Evolutionary conservation across 2,113 vertebrate genomes (phyloP), one percentile per base, ranked within the genome.

Genomic region (Hipposideros armiger): DNA sequence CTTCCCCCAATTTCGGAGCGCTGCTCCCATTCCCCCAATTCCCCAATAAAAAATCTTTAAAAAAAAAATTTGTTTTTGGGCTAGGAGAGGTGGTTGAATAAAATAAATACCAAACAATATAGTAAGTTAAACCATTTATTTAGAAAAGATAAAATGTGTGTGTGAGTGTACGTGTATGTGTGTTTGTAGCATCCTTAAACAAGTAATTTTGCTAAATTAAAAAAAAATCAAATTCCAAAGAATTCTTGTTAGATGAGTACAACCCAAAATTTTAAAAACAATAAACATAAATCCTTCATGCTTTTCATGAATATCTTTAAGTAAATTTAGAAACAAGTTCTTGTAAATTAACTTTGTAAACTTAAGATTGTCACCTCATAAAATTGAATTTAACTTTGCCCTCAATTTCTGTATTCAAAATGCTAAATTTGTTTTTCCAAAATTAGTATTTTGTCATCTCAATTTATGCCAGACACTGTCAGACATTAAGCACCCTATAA

Each of bases 271-370:
- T 93, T 93, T 85, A 85, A n/a, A 92, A 90, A 93, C 0, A 91
- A 87, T 72, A 85, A 87, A 94, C 15, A 62, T 67, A 94, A 93
- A 62, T 4, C 15, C n/a, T 76, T 91, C 40, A 45, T 16, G 77
- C 20, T 92, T 94, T 47, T 7, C 20, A 95, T 8, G 24, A 91
- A 84, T 54, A 86, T 19, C n/a, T 72, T 92, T 76, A 95, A 94
- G 32, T 88, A 92, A 90, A 95, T 91, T 95, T 95, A 89, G 36
- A 96, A 96, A 90, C n/a, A 88, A 67, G 28, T 54, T 92, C 72
- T 88, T 67, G 74, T 76, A 89, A 82, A 82, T 60, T 93, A 96
- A 84, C 13, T 83, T 87, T 62, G 15, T 69, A 74, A 95, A 78
- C 3, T 13, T 90, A 94, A 92, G 78, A 87, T 19, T 67, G 19